phyloP scores from a whole-genome alignment of 2,113 vertebrate genomes.

The Thunnus maccoyii region DNA sequence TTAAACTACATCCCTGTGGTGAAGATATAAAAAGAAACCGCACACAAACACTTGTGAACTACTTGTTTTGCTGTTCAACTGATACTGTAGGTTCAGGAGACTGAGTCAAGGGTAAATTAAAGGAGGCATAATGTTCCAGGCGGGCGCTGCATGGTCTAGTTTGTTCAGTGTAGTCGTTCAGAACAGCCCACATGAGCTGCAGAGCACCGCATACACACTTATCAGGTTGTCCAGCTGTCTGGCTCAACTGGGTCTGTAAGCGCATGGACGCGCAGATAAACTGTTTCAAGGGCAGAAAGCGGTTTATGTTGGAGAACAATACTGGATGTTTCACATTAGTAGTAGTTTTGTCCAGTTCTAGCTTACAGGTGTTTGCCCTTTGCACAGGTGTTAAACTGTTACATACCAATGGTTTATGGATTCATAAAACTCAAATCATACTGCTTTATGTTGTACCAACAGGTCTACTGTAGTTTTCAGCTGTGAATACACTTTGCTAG shows the following conservation, averaged over 20 bases:
- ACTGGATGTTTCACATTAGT: neutral
- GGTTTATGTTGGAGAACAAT: constrained; percentile 25
- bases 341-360: neutral
- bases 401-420: constrained; percentile 28
- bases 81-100: neutral
- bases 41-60: neutral
- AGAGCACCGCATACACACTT: constrained; percentile 57
- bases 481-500: neutral
- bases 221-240: constrained; percentile 75
- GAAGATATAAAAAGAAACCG: neutral
- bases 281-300: constrained; percentile 49
- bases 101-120: constrained; percentile 31
- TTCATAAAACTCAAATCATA: constrained; percentile 21
- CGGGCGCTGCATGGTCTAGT: constrained; percentile 9
- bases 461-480: neutral
- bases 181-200: constrained; percentile 8
- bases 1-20: no score
- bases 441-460: neutral
- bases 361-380: constrained; percentile 27
- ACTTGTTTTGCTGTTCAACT: constrained; percentile 13
- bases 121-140: constrained; percentile 38
- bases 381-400: constrained; percentile 25
- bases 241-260: constrained; percentile 34
- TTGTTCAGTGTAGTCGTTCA: constrained; percentile 31
- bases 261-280: constrained; percentile 66